These are phyloP conservation scores for Diuraphis noxia DNA, from an alignment of 1,140 invertebrate genomes.

Conservation along the genomic window DNA sequence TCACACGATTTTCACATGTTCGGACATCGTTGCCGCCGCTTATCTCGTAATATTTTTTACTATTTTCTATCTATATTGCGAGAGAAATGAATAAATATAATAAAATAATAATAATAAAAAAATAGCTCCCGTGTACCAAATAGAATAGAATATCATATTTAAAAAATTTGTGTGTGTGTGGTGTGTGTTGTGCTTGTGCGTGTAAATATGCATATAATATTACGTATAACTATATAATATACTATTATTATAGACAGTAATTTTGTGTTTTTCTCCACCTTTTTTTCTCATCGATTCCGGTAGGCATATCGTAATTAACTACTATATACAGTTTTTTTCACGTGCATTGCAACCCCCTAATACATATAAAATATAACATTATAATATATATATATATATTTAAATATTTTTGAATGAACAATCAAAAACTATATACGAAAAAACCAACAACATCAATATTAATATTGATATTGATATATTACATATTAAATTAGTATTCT, in stretches of 20 bases:
- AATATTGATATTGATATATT: not conserved
- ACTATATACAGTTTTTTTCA: not conserved
- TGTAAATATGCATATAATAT: not conserved
- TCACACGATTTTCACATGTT: not conserved
- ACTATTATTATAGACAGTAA: no score
- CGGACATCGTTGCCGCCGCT: not conserved
- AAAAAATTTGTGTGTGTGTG: not conserved
- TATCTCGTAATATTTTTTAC: not conserved
- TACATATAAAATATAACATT: not conserved
- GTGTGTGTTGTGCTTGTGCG: not conserved
- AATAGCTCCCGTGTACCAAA: no score
- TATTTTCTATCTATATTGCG: not conserved
- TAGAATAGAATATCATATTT: not conserved
- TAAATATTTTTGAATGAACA: not conserved
- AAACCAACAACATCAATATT: not conserved
- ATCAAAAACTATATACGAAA: constrained; percentile 3
- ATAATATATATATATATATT: not conserved
- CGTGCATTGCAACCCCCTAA: not conserved
- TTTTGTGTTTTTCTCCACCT: not conserved
- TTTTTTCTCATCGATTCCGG: not conserved
- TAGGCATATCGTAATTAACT: constrained; percentile 17
- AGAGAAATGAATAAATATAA: not conserved
- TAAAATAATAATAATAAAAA: not conserved
- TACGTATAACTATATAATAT: not conserved
- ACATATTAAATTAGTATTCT: not conserved